These are phyloP conservation scores for Sciurus vulgaris DNA, from an alignment of 2,797 vertebrate species.

Conservation along the genomic window DNA sequence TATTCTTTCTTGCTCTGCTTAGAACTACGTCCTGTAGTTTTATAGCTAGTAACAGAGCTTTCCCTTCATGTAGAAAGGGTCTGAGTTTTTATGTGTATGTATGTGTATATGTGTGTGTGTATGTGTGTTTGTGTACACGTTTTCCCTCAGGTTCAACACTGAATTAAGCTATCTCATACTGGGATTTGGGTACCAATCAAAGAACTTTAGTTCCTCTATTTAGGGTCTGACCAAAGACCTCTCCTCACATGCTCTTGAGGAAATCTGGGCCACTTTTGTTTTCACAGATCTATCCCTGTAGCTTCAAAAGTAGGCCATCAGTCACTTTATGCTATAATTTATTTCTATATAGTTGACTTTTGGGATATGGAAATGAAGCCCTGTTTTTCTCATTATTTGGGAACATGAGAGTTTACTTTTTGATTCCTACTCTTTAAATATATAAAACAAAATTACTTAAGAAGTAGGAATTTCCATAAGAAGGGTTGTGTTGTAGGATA, in stretches of 20 bases:
- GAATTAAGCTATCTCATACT: conserved; percentile 18
- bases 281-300: background rate
- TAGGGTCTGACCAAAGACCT: background rate
- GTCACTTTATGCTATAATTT: conserved; percentile 67
- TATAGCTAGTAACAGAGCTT: background rate
- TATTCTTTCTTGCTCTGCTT: background rate
- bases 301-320: conserved; percentile 71
- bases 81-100: background rate
- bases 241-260: background rate
- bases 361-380: conserved; percentile 78
- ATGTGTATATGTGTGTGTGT: background rate
- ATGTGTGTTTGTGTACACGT: background rate
- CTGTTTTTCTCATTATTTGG: conserved; percentile 76
- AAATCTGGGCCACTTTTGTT: conserved; percentile 34
- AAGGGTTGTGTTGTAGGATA: conserved; percentile 55
- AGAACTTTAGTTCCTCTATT: conserved; percentile 10
- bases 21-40: background rate
- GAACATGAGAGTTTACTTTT: conserved; percentile 71
- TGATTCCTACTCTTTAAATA: conserved; percentile 79
- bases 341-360: conserved; percentile 79
- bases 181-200: background rate
- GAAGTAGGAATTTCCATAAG: conserved; percentile 71
- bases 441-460: conserved; percentile 70
- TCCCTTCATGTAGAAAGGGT: background rate
- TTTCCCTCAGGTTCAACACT: background rate